Base-by-base conservation (phyloP, 2,113 vertebrate species). In the Aplodontia rufa region DNA sequence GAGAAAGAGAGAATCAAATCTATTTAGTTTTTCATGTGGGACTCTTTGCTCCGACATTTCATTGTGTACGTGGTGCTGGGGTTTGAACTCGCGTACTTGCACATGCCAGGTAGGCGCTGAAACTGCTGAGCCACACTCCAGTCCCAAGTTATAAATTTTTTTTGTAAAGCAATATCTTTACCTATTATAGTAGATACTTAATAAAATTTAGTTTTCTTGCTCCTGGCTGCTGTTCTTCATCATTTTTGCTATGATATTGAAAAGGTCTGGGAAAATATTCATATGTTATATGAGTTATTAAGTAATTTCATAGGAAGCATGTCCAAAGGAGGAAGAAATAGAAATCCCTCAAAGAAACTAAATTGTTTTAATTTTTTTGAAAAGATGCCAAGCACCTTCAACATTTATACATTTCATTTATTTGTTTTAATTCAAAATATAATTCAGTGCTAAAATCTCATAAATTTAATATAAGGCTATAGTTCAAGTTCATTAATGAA, bases 351-450 rank as follows among this genome's bases (percentile, higher is more conserved):
- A 75, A 91, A 82, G 6, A 81, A 93, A 71, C 0, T 53, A 76
- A 82, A 45, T 53, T 19, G 55, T 32, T 90, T 69, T 45, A 89
- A 32, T 30, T 83, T 32, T 30, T 83, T 32, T 58, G 51, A 96
- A 76, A 69, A n/a, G 74, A 66, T 79, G 11, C 42, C 60, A 84
- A 86, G 35, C 10, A 71, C 11, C 16, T 93, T 87, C 6, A 91
- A 84, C 47, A 47, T 93, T 75, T 91, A 17, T 8, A 91, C 24
- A 47, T 35, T 24, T 94, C 60, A 90, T 76, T 93, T 1, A 22
- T 22, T 66, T 95, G 51, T 49, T 95, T 32, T 6, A 95, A 19
- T 13, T 96, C n/a, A n/a, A 66, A 55, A 10, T 96, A 96, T 80
- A 90, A 66, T 9, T 32, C 10, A 62, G 26, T 91, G 22, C 64